phyloP scores from a whole-genome alignment of 2,888 invertebrate species.

The Acrobasis repandana region DNA sequence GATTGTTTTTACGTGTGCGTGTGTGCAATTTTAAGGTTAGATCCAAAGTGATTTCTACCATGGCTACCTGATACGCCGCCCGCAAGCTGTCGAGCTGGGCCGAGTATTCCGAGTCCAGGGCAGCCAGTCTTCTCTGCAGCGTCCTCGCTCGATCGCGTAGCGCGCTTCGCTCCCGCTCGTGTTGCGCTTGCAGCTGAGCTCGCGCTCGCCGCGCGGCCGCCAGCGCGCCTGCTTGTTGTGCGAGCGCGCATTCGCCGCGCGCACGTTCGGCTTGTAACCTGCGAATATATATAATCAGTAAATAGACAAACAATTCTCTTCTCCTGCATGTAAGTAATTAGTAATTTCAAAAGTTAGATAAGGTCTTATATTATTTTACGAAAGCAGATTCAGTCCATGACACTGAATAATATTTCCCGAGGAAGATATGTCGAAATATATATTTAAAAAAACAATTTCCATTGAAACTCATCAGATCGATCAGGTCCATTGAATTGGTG shows the following conservation, averaged over 20 bases:
- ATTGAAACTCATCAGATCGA: no score
- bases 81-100: slow-evolving; percentile 91
- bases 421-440: no score
- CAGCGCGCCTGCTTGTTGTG: slow-evolving; percentile 71
- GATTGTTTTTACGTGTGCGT: background rate
- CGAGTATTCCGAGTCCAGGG: slow-evolving; percentile 91
- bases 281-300: slow-evolving; percentile 4
- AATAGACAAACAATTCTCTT: no score
- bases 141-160: slow-evolving; percentile 87
- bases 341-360: no score
- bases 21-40: slow-evolving; percentile 43
- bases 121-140: slow-evolving; percentile 87
- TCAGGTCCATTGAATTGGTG: no score
- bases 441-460: no score
- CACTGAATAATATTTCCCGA: no score
- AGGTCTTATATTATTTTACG: no score
- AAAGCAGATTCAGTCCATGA: no score
- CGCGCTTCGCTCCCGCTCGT: slow-evolving; percentile 83
- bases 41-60: background rate
- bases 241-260: slow-evolving; percentile 67
- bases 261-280: slow-evolving; percentile 67
- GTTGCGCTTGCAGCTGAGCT: slow-evolving; percentile 68
- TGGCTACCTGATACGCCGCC: slow-evolving; percentile 86
- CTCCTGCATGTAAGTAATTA: no score
- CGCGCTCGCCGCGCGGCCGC: slow-evolving; percentile 74